These are phyloP conservation scores for Orthosia incerta DNA, from an alignment of 2,888 invertebrate species.

Conservation along the genomic window DNA sequence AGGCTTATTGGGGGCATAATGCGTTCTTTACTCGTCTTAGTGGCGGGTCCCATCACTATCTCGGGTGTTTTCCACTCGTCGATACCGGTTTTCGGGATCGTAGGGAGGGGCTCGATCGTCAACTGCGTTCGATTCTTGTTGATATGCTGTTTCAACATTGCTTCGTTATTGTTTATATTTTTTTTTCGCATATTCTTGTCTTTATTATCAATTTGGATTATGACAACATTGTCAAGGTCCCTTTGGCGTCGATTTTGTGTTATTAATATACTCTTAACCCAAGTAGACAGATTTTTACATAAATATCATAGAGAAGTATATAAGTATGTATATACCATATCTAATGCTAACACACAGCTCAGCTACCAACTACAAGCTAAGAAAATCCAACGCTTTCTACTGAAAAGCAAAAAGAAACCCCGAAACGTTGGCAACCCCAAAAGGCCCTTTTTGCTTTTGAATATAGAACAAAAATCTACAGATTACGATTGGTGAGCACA, in stretches of 20 bases:
- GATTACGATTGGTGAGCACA: constrained; percentile 85
- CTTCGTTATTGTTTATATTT: constrained; percentile 72
- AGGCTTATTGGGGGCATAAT: constrained; percentile 88
- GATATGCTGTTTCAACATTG: constrained; percentile 88
- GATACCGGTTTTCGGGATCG: constrained; percentile 72
- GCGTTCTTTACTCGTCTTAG: constrained; percentile 80
- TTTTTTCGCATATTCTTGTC: constrained; percentile 69
- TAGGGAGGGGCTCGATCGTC: constrained; percentile 86
- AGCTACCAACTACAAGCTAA: constrained; percentile 86
- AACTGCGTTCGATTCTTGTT: constrained; percentile 89
- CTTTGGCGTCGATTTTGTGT: constrained; percentile 64
- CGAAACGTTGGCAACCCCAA: constrained; percentile 66
- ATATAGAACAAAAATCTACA: constrained; percentile 72
- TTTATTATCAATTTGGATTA: constrained; percentile 89
- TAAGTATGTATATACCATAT: constrained; percentile 71
- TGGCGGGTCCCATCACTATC: constrained; percentile 80
- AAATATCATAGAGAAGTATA: constrained; percentile 74
- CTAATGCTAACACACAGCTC: constrained; percentile 81
- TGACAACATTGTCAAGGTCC: constrained; percentile 89
- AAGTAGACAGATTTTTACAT: constrained; percentile 75
- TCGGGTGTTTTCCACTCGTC: constrained; percentile 86
- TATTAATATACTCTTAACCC: constrained; percentile 69
- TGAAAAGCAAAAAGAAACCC: constrained; percentile 84
- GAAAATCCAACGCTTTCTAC: constrained; percentile 83
- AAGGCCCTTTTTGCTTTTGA: constrained; percentile 84